Evolutionary conservation across 2,888 invertebrate species (phyloP).

Genomic region (Lasioglossum malachurum): DNA sequence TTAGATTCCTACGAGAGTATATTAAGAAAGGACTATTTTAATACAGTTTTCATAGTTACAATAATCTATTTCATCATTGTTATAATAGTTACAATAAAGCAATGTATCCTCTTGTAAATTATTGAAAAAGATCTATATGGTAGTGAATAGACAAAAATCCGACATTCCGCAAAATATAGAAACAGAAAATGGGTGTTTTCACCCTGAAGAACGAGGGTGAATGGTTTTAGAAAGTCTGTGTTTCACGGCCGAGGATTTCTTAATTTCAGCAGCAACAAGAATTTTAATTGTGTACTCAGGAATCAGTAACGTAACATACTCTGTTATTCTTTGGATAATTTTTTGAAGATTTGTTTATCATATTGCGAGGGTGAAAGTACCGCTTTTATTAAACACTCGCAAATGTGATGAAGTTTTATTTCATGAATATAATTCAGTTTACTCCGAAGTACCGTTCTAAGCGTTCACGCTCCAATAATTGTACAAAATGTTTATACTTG

Average conservation of each 20-base stretch:
- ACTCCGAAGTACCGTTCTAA: background rate
- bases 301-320: background rate
- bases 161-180: background rate
- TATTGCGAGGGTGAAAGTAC: background rate
- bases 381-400: background rate
- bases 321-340: background rate
- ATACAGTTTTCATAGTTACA: background rate
- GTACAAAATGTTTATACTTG: background rate
- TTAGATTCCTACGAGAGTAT: background rate
- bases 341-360: background rate
- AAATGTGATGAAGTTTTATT: background rate
- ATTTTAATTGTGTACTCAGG: background rate
- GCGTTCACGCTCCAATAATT: background rate
- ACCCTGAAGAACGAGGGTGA: constrained; percentile 1
- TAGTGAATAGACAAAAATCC: background rate
- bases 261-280: background rate
- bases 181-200: background rate
- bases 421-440: background rate
- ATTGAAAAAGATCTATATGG: background rate
- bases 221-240: background rate
- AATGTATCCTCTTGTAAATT: background rate
- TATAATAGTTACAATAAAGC: background rate
- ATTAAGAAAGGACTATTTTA: background rate
- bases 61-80: background rate
- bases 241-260: background rate